Evolutionary conservation across 2,888 invertebrate species (phyloP), one percentile per base, ranked within the genome.

Genomic region (Epinotia demarniana): DNA sequence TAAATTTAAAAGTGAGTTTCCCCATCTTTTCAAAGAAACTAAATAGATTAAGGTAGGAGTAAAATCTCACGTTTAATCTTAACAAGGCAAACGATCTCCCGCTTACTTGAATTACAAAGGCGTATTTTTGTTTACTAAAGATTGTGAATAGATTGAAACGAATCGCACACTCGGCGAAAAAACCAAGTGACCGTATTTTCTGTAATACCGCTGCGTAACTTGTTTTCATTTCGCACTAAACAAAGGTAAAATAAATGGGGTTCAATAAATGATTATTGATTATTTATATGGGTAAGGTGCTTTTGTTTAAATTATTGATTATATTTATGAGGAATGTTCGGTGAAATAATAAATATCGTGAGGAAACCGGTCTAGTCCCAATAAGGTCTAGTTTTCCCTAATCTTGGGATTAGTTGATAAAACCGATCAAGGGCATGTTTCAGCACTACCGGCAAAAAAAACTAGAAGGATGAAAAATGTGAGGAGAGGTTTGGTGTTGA

Each of bases 81-180:
- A 74, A 70, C 74, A 69, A 74, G 57, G 58, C 64, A 60, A 64
- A 64, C 58, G 58, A 70, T 63, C 23, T 64, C 27, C 57, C 74
- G 49, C 58, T 58, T 64, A 49, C 58, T 74, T 70, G 69, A 76
- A 79, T 79, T 83, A 84, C 82, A 81, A 84, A 81, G 81, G 80
- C 81, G 83, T 84, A 83, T 82, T 81, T 78, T 67, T 80, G 79
- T 83, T 83, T 80, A 80, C 79, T 79, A 81, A 83, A 81, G 67
- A 76, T 82, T 85, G 81, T 77, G 78, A 79, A 80, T 80, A 84
- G 86, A 87, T 86, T 84, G 82, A 82, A 82, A 87, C 81, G 81
- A 84, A 86, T 84, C 81, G 84, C 79, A 80, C 81, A 78, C 84
- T 84, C 80, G 78, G 70, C 68, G 72, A 67, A 75, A 64, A 72